Conservation (phyloP, 1,140 invertebrate genomes). For the Drosophila azteca region DNA sequence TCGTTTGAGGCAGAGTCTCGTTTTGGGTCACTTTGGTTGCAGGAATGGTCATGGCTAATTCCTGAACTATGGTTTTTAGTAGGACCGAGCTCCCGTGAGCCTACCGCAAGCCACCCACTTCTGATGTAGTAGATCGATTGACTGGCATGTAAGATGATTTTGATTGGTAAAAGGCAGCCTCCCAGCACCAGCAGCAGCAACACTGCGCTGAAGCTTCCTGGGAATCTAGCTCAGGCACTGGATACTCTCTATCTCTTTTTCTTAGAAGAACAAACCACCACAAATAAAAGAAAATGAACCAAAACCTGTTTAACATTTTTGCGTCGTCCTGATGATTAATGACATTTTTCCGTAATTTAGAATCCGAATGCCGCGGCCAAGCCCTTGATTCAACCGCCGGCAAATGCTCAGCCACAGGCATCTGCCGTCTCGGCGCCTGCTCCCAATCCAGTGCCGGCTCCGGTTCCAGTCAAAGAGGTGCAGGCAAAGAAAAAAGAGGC, state of each 20-base stretch:
- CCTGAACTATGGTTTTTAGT: slow-evolving; percentile 83
- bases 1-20: slow-evolving; percentile 43
- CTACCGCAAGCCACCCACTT: slow-evolving; percentile 23
- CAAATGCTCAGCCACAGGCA: background rate
- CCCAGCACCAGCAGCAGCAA: no score
- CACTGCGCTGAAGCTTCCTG: background rate
- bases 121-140: slow-evolving; percentile 4
- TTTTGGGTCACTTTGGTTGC: slow-evolving; percentile 78
- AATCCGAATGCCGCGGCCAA: slow-evolving; percentile 52
- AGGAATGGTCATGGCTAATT: slow-evolving; percentile 83
- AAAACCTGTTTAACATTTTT: background rate
- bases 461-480: no score
- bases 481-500: background rate
- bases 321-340: slow-evolving; percentile 14
- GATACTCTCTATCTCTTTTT: background rate
- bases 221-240: background rate
- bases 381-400: slow-evolving; percentile 34
- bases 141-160: slow-evolving; percentile 19
- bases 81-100: slow-evolving; percentile 41
- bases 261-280: slow-evolving; percentile 6
- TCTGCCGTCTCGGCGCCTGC: background rate
- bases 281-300: background rate
- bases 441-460: slow-evolving; percentile 6
- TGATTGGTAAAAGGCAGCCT: slow-evolving; percentile 11
- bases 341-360: slow-evolving; percentile 45